Conservation (phyloP, 2,113 vertebrate genomes). For the Seriola quinqueradiata region DNA sequence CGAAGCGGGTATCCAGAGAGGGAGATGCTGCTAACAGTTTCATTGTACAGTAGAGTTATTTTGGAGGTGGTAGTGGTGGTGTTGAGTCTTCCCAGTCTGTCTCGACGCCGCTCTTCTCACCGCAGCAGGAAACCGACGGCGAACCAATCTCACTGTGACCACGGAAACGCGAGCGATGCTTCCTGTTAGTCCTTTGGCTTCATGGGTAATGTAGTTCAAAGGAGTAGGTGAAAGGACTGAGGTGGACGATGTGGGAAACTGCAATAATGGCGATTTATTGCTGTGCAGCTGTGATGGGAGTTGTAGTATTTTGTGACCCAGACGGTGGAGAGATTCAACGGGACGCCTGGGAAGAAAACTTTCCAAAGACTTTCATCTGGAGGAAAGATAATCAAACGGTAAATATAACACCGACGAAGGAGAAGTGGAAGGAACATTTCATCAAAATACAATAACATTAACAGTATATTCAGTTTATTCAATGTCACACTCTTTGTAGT, state of each 20-base stretch:
- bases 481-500: conserved; percentile 16
- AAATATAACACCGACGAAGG: conserved; percentile 43
- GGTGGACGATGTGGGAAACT: conserved; percentile 13
- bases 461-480: not conserved
- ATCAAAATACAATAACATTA: not conserved
- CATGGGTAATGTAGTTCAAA: conserved; percentile 69
- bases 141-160: conserved; percentile 76
- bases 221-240: accelerated
- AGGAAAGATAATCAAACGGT: conserved; percentile 52
- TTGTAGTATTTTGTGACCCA: conserved; percentile 77
- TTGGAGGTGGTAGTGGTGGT: conserved; percentile 68
- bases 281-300: conserved; percentile 52
- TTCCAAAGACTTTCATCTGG: conserved; percentile 45
- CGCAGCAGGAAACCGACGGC: conserved; percentile 82
- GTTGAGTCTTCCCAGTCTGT: conserved; percentile 78
- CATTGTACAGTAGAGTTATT: conserved; percentile 82
- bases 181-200: conserved; percentile 46
- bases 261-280: conserved; percentile 58
- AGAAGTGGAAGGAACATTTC: not conserved
- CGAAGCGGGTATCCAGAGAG: conserved; percentile 74
- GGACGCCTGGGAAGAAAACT: conserved; percentile 76
- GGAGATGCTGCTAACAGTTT: conserved; percentile 80
- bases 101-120: conserved; percentile 81
- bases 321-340: conserved; percentile 65
- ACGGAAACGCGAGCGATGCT: conserved; percentile 72